Percentiles rank a stretch among this genome's conserved stretches.
Evolutionary conservation across 2,888 invertebrate species (phyloP).

Genomic region (Apomyelois bistriatella): DNA sequence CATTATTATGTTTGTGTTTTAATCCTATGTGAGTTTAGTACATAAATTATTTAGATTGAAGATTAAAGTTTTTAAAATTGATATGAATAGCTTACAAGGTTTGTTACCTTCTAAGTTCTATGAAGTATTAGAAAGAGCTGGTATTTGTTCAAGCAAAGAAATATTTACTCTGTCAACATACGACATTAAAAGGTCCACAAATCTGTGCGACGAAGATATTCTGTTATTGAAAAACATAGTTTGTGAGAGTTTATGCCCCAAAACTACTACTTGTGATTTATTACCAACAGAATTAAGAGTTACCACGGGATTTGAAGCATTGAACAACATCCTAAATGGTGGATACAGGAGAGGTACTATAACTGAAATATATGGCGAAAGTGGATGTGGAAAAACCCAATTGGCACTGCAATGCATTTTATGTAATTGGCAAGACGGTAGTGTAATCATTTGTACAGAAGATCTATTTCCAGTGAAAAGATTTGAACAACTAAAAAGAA

Average conservation of each 20-base stretch:
- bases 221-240: constrained; percentile 47
- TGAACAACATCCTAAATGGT: constrained; percentile 82
- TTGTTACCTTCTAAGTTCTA: constrained; percentile 11
- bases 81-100: constrained; percentile 11
- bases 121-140: constrained; percentile 17
- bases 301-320: constrained; percentile 76
- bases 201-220: constrained; percentile 52
- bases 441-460: constrained; percentile 89
- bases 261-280: constrained; percentile 36
- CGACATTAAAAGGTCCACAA: constrained; percentile 61
- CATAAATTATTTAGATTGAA: too few species aligned
- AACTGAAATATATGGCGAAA: constrained; percentile 89
- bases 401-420: constrained; percentile 85
- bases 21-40: too few species aligned
- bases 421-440: constrained; percentile 79
- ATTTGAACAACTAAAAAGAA: constrained; percentile 55
- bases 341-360: constrained; percentile 85
- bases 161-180: constrained; percentile 25
- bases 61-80: not conserved
- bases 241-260: constrained; percentile 37
- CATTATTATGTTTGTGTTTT: too few species aligned
- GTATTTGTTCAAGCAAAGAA: constrained; percentile 16
- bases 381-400: constrained; percentile 91
- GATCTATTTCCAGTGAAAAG: constrained; percentile 79
- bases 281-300: constrained; percentile 36